phyloP scores from a whole-genome alignment of 1,140 invertebrate species.

The Euwallacea fornicatus region DNA sequence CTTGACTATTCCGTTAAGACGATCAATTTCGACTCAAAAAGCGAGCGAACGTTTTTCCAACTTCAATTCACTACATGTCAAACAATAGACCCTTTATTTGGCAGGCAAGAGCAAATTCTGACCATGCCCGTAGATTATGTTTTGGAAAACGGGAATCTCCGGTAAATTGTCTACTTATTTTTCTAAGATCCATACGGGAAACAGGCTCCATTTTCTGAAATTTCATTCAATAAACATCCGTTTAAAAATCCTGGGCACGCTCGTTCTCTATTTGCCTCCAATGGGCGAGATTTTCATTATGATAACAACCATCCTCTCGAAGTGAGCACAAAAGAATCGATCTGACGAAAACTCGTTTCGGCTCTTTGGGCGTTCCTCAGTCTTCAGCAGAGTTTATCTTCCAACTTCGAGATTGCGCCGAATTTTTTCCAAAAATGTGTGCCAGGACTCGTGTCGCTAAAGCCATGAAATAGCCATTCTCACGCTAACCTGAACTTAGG shows the following conservation, averaged over 20 bases:
- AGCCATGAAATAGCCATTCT: slow-evolving; percentile 10
- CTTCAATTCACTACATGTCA: background rate
- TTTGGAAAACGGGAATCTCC: background rate
- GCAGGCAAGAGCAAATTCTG: background rate
- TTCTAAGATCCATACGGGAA: too few relatives aligned
- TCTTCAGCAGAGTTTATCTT: background rate
- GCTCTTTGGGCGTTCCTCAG: slow-evolving; percentile 1
- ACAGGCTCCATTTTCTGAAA: too few relatives aligned
- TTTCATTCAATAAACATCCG: background rate
- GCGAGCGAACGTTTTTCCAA: background rate
- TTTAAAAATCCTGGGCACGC: slow-evolving; percentile 5
- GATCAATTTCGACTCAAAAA: background rate
- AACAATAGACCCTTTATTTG: background rate
- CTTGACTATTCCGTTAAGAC: too few relatives aligned
- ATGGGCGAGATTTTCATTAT: slow-evolving; percentile 16
- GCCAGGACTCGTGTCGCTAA: background rate
- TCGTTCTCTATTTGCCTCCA: slow-evolving; percentile 4
- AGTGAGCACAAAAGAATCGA: slow-evolving; percentile 2
- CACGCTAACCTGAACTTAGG: too few relatives aligned
- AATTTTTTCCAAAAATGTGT: background rate
- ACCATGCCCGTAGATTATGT: background rate
- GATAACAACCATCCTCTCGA: slow-evolving; percentile 5
- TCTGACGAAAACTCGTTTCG: background rate
- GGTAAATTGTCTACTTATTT: background rate
- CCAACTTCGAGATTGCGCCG: background rate